Percentiles rank a stretch among this genome's conserved stretches.
These are phyloP conservation scores for Trissolcus japonicus DNA, from an alignment of 2,888 invertebrate genomes.

Conservation along the genomic window DNA sequence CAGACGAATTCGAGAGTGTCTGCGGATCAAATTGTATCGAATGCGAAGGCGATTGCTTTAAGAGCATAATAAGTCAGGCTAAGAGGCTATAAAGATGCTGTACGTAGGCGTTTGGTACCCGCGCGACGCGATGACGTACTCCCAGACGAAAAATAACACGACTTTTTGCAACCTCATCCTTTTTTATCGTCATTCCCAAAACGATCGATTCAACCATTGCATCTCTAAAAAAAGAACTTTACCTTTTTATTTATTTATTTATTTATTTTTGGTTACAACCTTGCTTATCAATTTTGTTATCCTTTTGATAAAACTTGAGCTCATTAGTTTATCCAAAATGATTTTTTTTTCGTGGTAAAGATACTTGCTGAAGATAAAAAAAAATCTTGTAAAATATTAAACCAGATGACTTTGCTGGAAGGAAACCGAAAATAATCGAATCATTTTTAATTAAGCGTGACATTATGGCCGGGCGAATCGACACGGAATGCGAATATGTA, in stretches of 20 bases:
- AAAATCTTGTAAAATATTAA: not conserved
- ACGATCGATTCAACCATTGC: too few species aligned
- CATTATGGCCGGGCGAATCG: constrained; percentile 1
- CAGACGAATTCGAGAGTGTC: constrained; percentile 21
- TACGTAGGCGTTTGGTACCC: constrained; percentile 18
- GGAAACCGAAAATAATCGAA: not conserved
- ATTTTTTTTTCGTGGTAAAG: not conserved
- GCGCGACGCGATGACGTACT: constrained; percentile 13
- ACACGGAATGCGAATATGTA: constrained; percentile 40
- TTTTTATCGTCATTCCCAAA: too few species aligned
- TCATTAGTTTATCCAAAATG: not conserved
- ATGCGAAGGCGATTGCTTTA: constrained; percentile 33
- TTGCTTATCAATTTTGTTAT: not conserved
- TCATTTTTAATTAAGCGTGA: not conserved
- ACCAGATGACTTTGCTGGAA: not conserved
- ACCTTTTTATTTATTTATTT: not conserved
- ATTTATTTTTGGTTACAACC: not conserved
- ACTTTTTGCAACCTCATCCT: not conserved
- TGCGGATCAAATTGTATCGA: constrained; percentile 28
- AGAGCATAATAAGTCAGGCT: constrained; percentile 33
- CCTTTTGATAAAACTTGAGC: not conserved
- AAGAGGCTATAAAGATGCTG: constrained; percentile 28
- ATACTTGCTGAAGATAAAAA: too few species aligned
- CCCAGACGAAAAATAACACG: not conserved
- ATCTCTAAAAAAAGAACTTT: too few species aligned